Percentiles rank a stretch among this genome's conserved stretches.
Evolutionary conservation across 1,140 invertebrate genomes (phyloP).

Genomic region (Drosophila saltans): DNA sequence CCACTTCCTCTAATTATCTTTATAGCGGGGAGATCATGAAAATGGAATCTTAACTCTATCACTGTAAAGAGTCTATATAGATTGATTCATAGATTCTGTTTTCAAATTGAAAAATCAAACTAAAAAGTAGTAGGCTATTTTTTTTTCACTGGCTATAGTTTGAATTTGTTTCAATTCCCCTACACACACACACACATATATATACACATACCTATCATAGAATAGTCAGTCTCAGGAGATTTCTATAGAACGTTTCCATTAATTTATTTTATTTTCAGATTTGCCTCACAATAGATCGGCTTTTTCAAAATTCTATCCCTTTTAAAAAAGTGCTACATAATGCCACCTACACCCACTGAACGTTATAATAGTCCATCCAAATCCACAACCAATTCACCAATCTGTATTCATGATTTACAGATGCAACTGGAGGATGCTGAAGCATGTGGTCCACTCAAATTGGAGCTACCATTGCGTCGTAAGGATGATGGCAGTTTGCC

Average conservation of each 20-base stretch:
- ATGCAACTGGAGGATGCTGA: background rate
- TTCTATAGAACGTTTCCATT: too few species aligned
- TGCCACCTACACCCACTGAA: background rate
- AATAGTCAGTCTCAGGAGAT: background rate
- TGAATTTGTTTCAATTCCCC: background rate
- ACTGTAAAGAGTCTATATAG: too few species aligned
- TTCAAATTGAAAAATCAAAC: too few species aligned
- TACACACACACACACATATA: background rate
- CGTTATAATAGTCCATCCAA: background rate
- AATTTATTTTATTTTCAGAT: background rate
- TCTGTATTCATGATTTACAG: background rate
- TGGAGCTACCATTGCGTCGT: slow-evolving; percentile 13
- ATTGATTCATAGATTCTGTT: too few species aligned
- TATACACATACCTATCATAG: background rate
- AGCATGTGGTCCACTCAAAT: background rate
- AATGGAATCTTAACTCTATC: too few species aligned
- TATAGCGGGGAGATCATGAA: too few species aligned
- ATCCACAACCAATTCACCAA: background rate
- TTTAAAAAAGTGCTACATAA: slow-evolving; percentile 1
- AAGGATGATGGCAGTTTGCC: slow-evolving; percentile 36
- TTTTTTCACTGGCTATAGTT: background rate
- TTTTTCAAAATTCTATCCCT: slow-evolving; percentile 1
- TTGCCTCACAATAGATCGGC: background rate
- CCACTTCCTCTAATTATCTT: too few species aligned
- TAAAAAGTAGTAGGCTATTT: background rate